phyloP scores from a whole-genome alignment of 2,113 vertebrate species.

The Thinocorus orbignyianus region DNA sequence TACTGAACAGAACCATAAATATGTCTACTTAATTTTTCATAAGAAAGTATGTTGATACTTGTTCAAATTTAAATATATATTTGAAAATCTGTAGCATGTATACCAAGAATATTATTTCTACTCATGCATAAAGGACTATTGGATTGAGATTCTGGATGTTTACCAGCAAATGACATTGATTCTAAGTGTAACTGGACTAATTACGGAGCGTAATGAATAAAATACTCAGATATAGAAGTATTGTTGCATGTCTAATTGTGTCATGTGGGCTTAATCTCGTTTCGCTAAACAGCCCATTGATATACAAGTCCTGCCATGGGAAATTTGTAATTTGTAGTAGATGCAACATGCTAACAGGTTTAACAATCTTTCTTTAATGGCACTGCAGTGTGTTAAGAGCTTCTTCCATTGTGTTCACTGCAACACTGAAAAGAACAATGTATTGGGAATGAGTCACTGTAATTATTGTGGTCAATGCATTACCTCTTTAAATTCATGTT shows the following conservation, averaged over 20 bases:
- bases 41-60: not conserved
- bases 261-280: not conserved
- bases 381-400: not conserved
- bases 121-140: not conserved
- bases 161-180: not conserved
- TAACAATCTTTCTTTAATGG: not conserved
- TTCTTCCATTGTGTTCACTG: not conserved
- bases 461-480: not conserved
- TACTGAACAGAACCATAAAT: not conserved
- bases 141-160: not conserved
- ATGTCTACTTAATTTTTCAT: not conserved
- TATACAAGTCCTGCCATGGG: not conserved
- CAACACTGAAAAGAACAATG: not conserved
- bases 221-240: not conserved
- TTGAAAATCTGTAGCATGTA: not conserved
- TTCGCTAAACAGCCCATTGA: not conserved
- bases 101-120: not conserved
- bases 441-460: not conserved
- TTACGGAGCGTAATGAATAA: not conserved
- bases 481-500: slow-evolving; percentile 10
- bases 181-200: not conserved
- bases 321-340: not conserved
- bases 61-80: not conserved
- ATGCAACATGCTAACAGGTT: not conserved
- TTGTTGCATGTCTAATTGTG: not conserved